These are phyloP conservation scores for Thalpophila matura DNA, from an alignment of 2,888 invertebrate genomes.

Conservation along the genomic window DNA sequence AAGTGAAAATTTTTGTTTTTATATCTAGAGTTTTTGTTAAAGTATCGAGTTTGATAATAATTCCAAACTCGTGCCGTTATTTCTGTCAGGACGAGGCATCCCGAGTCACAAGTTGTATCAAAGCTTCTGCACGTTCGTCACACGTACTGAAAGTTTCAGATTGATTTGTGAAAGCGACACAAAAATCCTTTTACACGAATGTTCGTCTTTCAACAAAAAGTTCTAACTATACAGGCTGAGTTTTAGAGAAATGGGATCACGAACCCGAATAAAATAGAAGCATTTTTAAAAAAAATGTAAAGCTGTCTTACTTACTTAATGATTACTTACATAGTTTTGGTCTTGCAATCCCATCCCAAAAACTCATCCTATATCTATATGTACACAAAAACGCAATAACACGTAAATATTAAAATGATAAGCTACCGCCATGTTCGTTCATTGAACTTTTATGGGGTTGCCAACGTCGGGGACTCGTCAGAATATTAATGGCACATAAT, in stretches of 20 bases:
- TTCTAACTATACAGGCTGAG: slow-evolving; percentile 20
- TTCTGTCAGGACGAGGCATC: background rate
- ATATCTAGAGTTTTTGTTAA: background rate
- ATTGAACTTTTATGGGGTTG: slow-evolving; percentile 85
- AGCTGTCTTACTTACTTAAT: too few relatives aligned
- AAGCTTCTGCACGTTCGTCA: slow-evolving; percentile 14
- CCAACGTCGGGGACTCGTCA: slow-evolving; percentile 80
- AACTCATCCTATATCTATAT: slow-evolving; percentile 1
- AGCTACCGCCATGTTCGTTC: slow-evolving; percentile 72
- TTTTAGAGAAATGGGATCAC: background rate
- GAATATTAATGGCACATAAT: slow-evolving; percentile 89
- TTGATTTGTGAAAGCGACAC: slow-evolving; percentile 55
- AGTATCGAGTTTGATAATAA: background rate
- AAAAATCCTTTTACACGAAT: slow-evolving; percentile 55
- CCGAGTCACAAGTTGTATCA: slow-evolving; percentile 3
- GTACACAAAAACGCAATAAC: slow-evolving; percentile 38
- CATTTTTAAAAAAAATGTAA: too few relatives aligned
- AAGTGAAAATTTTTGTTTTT: background rate
- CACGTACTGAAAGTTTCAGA: slow-evolving; percentile 42
- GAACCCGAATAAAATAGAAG: too few relatives aligned
- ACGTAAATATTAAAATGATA: slow-evolving; percentile 71
- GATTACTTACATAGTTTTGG: background rate
- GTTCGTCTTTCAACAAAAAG: slow-evolving; percentile 51
- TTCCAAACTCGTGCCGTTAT: background rate
- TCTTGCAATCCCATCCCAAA: background rate